These are phyloP conservation scores for cattle (Bos taurus) DNA, from an alignment of 2,113 vertebrate species.

Conservation along the genomic window ARS-UCD2.0 NC_037334.1:17511501-17512000, in stretches of 20 bases:
- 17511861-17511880: accelerated
- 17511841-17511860: background rate
- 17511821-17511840: slow-evolving; percentile 15
- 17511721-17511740: background rate
- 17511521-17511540: background rate
- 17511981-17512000: background rate
- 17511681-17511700: slow-evolving; percentile 75
- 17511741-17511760: slow-evolving; percentile 53
- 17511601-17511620: no score
- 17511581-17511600: background rate
- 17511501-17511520: background rate
- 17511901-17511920: background rate
- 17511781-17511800: slow-evolving; percentile 73
- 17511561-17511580: background rate
- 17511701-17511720: slow-evolving; percentile 70
- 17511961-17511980: background rate
- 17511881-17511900: background rate
- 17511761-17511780: slow-evolving; percentile 74
- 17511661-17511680: slow-evolving; percentile 73
- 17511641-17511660: slow-evolving; percentile 77
- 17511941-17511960: background rate
- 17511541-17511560: background rate
- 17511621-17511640: background rate
- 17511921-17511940: background rate
- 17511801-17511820: slow-evolving; percentile 75